Base-by-base conservation (phyloP, 2,113 vertebrate genomes). In the Phylloscopus whistleri region DNA sequence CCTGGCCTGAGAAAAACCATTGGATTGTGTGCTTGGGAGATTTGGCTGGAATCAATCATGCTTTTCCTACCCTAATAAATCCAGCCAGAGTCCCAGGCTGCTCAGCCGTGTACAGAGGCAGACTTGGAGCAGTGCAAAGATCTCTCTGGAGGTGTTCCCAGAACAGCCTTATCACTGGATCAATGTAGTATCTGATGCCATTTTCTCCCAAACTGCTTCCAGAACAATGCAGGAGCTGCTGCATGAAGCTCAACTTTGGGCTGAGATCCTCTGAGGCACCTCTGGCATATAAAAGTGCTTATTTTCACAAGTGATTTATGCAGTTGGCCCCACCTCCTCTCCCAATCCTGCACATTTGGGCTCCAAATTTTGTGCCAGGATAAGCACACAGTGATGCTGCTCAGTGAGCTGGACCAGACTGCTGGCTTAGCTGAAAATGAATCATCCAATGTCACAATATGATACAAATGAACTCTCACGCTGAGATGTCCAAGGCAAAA, bases 271-370 rank as follows among this genome's bases (percentile, higher is more conserved):
- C 41, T 10, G 17, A 75, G 31, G 48, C 14, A 26, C 7, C 16
- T 41, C 23, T 51, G 41, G 39, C 30, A 19, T 31, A 39, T 28
- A 10, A 7, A 78, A 85, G 28, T 21, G 18, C 2, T 59, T 52
- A 18, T 82, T 89, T 75, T 56, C 55, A 68, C 28, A 55, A 46
- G 55, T 33, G 70, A 37, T 55, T 74, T 60, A 35, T 8, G 8
- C 21, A 63, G 10, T 1, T 81, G 59, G 28, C 20, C 22, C 33
- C 13, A 49, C 13, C 19, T 80, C 35, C 27, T 41, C 28, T 53
- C 43, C 70, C 31, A 39, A 0, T 35, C 28, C 33, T n/a, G 27
- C 26, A 22, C 2, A 1, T 55, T 10, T 3, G 22, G 13, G 11
- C 60, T 70, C 59, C 15, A 39, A 26, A 62, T 35, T 44, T 19